A percentile compares a stretch with the other conserved stretches of the same genome.
Conservation (phyloP, 2,113 vertebrate genomes). For the Syngnathus typhle region DNA sequence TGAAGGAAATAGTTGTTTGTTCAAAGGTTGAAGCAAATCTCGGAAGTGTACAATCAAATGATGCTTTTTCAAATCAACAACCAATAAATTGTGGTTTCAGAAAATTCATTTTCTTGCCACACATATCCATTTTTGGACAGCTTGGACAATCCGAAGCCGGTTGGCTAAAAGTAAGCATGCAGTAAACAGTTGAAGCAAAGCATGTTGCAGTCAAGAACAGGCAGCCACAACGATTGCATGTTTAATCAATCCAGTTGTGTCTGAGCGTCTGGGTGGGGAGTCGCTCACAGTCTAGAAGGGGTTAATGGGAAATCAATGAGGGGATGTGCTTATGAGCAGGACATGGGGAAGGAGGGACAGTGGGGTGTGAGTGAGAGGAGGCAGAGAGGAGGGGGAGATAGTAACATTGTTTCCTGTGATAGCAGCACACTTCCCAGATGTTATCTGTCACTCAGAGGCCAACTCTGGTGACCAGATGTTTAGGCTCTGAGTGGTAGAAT, state of each 20-base stretch:
- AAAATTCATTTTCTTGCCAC: neutral
- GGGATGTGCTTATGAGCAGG: constrained; percentile 67
- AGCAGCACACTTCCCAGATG: constrained; percentile 75
- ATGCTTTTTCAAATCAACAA: too few relatives aligned
- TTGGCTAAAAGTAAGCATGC: neutral
- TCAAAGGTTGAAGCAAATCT: neutral
- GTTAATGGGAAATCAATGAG: constrained; percentile 76
- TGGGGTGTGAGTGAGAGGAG: constrained; percentile 29
- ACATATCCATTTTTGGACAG: neutral
- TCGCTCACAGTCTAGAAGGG: constrained; percentile 65
- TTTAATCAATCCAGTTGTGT: constrained; percentile 68
- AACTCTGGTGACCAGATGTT: constrained; percentile 74
- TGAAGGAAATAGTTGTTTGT: neutral
- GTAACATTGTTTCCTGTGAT: constrained; percentile 74
- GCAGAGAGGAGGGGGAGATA: constrained; percentile 46
- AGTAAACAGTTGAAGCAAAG: constrained; percentile 18
- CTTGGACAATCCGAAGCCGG: neutral
- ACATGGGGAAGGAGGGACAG: constrained; percentile 49
- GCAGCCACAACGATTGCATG: constrained; percentile 55
- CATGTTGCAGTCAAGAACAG: constrained; percentile 42
- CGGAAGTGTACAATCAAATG: neutral
- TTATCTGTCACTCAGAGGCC: constrained; percentile 74
- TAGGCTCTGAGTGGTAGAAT: constrained; percentile 46
- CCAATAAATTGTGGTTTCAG: neutral
- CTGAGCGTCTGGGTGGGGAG: constrained; percentile 55